Evolutionary conservation across 2,113 vertebrate species (phyloP).

Genomic region (Gila orcuttii): DNA sequence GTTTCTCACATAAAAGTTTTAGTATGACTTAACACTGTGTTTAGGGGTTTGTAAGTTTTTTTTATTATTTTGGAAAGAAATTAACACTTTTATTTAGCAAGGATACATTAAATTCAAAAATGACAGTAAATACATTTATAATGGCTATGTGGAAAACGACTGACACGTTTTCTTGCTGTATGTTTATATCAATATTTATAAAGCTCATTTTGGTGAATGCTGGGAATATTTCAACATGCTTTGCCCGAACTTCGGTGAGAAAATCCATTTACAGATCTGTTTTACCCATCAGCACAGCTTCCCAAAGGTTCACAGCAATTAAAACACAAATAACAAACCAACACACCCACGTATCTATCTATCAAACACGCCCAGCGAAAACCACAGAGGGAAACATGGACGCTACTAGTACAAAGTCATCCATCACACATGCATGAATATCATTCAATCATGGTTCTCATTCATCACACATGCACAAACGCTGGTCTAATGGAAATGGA

Average conservation of each 20-base stretch:
- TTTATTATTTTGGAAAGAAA: too few relatives aligned
- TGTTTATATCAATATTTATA: background rate
- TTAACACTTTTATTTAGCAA: too few relatives aligned
- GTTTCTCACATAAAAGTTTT: too few relatives aligned
- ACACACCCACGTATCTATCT: conserved; percentile 19
- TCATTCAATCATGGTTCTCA: conserved; percentile 1
- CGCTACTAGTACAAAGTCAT: background rate
- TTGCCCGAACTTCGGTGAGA: background rate
- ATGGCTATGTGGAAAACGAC: too few relatives aligned
- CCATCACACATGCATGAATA: conserved; percentile 29
- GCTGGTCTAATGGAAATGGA: background rate
- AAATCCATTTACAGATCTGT: background rate
- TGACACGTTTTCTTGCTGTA: too few relatives aligned
- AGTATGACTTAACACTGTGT: too few relatives aligned
- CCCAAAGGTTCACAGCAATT: background rate
- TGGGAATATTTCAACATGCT: background rate
- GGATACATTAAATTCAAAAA: too few relatives aligned
- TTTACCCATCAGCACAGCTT: background rate
- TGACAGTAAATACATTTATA: too few relatives aligned
- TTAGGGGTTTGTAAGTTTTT: too few relatives aligned
- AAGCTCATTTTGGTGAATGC: background rate
- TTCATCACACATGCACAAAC: conserved; percentile 7
- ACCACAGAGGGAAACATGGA: conserved; percentile 1
- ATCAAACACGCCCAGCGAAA: background rate
- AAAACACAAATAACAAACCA: background rate